Conservation (phyloP, 2,113 vertebrate genomes). For the Ceyx melanurus region DNA sequence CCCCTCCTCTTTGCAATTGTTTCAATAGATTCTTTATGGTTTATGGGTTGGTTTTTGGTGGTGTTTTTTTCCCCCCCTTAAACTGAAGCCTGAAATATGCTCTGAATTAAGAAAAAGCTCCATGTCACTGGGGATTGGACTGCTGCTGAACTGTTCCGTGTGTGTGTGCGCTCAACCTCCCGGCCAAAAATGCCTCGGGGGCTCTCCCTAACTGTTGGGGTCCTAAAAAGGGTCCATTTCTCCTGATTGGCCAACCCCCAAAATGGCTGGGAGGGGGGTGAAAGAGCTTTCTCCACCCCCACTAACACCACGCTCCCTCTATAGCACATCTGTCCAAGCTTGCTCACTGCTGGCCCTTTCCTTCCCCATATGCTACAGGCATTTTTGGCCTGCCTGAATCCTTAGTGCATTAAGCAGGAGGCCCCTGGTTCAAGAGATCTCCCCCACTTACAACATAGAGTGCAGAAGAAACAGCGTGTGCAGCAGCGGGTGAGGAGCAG, state of each 20-base stretch:
- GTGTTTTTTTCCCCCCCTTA: not conserved
- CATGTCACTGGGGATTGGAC: slow-evolving; percentile 61
- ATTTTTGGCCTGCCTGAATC: slow-evolving; percentile 64
- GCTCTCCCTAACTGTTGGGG: slow-evolving; percentile 68
- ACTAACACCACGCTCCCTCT: slow-evolving; percentile 47
- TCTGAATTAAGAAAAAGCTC: slow-evolving; percentile 73
- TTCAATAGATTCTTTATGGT: slow-evolving; percentile 64
- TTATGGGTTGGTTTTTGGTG: slow-evolving; percentile 57
- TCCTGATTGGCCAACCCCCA: slow-evolving; percentile 45
- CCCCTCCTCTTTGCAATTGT: slow-evolving; percentile 20
- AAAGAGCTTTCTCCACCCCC: slow-evolving; percentile 39
- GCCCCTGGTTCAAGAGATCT: slow-evolving; percentile 53
- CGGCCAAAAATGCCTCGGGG: slow-evolving; percentile 61
- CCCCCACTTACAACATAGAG: slow-evolving; percentile 16
- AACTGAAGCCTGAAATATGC: slow-evolving; percentile 65
- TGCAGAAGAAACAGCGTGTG: slow-evolving; percentile 26
- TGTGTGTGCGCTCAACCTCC: slow-evolving; percentile 49
- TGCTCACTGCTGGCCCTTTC: slow-evolving; percentile 53
- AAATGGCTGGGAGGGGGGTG: not conserved
- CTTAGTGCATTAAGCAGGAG: slow-evolving; percentile 58
- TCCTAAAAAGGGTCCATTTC: slow-evolving; percentile 64
- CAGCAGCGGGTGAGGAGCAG: not conserved
- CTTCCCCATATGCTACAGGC: slow-evolving; percentile 66
- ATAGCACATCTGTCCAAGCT: slow-evolving; percentile 69
- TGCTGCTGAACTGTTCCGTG: slow-evolving; percentile 67